A percentile compares a stretch with the other conserved stretches of the same genome.
Conservation (phyloP, 2,113 vertebrate species). For the Lichenostomus cassidix region DNA sequence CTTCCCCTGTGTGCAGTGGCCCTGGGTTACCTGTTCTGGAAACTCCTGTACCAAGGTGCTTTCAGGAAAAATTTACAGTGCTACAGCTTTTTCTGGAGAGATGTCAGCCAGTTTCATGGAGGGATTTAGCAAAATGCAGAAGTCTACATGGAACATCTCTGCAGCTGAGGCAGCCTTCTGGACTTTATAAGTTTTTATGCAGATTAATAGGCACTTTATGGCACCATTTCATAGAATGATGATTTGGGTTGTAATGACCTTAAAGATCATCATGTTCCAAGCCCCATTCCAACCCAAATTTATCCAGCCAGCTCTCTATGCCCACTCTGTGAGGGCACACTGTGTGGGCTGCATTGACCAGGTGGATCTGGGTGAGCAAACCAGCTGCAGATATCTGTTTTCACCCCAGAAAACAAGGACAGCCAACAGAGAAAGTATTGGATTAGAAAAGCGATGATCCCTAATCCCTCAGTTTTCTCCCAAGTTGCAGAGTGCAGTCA, state of each 20-base stretch:
- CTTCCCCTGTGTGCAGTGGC: not conserved
- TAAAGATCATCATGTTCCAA: not conserved
- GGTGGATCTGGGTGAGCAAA: not conserved
- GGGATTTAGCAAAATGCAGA: not conserved
- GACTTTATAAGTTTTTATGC: not conserved
- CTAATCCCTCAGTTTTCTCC: not conserved
- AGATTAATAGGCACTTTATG: not conserved
- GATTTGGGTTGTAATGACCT: not conserved
- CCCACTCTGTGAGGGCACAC: fast-evolving
- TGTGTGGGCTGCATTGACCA: fast-evolving
- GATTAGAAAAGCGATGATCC: not conserved
- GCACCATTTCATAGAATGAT: not conserved
- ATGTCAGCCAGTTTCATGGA: fast-evolving
- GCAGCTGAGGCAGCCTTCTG: not conserved
- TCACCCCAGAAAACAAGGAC: not conserved
- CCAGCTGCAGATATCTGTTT: not conserved
- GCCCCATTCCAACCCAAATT: not conserved
- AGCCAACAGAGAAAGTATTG: not conserved
- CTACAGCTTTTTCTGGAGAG: not conserved
- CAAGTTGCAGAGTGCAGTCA: not conserved
- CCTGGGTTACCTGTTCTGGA: not conserved
- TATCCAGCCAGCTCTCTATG: not conserved
- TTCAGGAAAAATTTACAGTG: not conserved
- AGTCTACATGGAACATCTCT: not conserved
- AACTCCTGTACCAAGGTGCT: not conserved